Conservation (phyloP, 2,888 invertebrate species). For the Acanthosepion pharaonis region DNA sequence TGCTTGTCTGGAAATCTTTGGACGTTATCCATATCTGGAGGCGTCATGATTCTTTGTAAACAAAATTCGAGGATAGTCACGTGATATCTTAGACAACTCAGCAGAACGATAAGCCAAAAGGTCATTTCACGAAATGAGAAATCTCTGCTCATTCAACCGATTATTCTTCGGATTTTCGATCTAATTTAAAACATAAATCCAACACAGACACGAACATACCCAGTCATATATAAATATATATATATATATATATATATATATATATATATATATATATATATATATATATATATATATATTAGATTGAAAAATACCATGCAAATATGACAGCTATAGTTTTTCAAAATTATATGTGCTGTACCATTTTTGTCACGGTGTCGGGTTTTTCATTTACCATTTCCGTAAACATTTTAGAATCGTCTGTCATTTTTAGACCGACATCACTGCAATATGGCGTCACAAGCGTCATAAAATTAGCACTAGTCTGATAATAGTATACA, state of each 20-base stretch:
- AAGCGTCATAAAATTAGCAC: too few species aligned
- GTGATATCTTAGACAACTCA: not conserved
- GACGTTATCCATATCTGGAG: not conserved
- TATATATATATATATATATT: not conserved
- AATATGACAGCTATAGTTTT: too few species aligned
- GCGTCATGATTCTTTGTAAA: not conserved
- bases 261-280: not conserved
- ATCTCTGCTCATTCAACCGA: not conserved
- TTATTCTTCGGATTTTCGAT: not conserved
- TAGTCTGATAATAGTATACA: too few species aligned
- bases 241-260: too few species aligned
- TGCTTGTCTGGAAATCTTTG: conserved; percentile 11
- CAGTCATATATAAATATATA: not conserved
- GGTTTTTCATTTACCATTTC: too few species aligned
- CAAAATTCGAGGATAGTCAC: not conserved
- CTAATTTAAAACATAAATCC: not conserved
- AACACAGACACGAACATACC: not conserved
- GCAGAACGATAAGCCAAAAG: not conserved
- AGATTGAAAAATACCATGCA: too few species aligned
- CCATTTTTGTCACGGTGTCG: too few species aligned
- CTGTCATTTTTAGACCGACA: too few species aligned
- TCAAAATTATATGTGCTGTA: too few species aligned
- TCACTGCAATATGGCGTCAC: too few species aligned
- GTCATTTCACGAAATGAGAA: not conserved
- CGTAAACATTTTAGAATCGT: too few species aligned